Conservation (phyloP, 2,113 vertebrate genomes). For the Podilymbus podiceps region DNA sequence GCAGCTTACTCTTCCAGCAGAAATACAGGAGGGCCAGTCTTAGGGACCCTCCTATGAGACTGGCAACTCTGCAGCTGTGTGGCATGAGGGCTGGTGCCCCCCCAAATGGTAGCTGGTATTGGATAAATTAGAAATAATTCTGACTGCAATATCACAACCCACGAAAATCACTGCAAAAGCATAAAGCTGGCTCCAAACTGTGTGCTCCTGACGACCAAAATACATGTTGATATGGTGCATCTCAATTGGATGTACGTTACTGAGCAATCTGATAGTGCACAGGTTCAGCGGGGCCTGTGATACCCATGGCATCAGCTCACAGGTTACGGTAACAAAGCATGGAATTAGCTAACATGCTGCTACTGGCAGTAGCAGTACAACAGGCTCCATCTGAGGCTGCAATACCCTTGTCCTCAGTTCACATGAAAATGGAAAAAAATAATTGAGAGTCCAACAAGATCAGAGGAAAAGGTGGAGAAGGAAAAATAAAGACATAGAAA, state of each 20-base stretch:
- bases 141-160: neutral
- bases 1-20: neutral
- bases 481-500: neutral
- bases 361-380: neutral
- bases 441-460: neutral
- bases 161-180: neutral
- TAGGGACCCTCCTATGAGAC: neutral
- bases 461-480: neutral
- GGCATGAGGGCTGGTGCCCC: neutral
- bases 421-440: neutral
- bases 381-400: no score
- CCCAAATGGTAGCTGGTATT: accelerated
- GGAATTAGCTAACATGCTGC: neutral
- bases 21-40: neutral
- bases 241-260: neutral
- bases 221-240: accelerated
- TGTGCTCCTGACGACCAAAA: neutral
- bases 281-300: neutral
- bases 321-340: neutral
- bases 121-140: neutral
- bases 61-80: accelerated
- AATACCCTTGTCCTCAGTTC: neutral
- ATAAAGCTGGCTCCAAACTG: neutral
- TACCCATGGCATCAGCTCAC: neutral
- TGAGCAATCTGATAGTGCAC: neutral